Percentiles rank a stretch among this genome's conserved stretches.
Evolutionary conservation across 2,888 invertebrate genomes (phyloP).

Genomic region (Trypoxylon attenuatum): DNA sequence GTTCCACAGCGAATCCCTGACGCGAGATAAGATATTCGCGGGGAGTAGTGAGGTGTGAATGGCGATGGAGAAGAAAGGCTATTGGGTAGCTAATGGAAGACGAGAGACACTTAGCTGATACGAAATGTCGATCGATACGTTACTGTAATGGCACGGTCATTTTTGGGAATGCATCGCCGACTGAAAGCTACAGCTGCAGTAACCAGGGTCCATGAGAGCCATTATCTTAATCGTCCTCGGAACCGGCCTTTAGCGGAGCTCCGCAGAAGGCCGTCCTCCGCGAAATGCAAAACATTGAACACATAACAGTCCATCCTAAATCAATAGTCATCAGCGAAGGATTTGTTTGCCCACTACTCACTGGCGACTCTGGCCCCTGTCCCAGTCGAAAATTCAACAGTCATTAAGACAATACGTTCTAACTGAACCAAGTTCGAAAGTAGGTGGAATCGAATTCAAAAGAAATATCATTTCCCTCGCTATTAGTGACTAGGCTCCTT

Average conservation of each 20-base stretch:
- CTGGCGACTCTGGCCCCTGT: constrained; percentile 21
- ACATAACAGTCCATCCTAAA: constrained; percentile 48
- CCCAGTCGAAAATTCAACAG: constrained; percentile 15
- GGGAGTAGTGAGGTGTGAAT: too few species aligned
- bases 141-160: not conserved
- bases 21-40: too few species aligned
- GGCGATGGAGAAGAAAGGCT: not conserved
- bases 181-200: not conserved
- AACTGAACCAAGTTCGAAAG: not conserved
- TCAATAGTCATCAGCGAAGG: constrained; percentile 47
- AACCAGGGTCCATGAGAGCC: not conserved
- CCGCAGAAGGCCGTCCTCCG: constrained; percentile 16
- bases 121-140: not conserved
- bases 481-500: not conserved
- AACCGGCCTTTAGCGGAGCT: too few species aligned
- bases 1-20: too few species aligned
- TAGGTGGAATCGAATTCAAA: not conserved
- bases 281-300: constrained; percentile 45
- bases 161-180: not conserved
- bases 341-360: constrained; percentile 51
- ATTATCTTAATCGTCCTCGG: constrained; percentile 6
- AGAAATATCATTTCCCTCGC: not conserved
- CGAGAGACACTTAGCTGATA: not conserved
- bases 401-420: not conserved
- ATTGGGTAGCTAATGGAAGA: not conserved